Evolutionary conservation across 2,888 invertebrate species (phyloP).

Genomic region (Caenorhabditis drosophilae): DNA sequence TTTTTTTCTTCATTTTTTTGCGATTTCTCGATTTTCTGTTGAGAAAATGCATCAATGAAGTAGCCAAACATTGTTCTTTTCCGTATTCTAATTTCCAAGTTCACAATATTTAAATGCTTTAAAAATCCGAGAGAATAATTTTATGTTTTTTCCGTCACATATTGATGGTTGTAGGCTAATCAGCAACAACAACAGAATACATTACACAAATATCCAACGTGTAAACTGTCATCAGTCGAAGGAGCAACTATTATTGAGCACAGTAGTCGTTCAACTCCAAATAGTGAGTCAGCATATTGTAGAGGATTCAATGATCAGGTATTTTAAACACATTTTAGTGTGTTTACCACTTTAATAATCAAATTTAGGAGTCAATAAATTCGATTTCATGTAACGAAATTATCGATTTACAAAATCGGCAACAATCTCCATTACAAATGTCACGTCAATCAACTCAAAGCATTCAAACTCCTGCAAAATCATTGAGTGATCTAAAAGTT

Average conservation of each 20-base stretch:
- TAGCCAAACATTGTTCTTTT: no score
- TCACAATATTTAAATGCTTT: no score
- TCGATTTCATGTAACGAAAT: constrained; percentile 3
- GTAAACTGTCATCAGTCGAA: constrained; percentile 22
- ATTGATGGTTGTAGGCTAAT: no score
- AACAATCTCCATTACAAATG: background rate
- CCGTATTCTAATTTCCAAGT: no score
- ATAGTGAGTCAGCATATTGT: background rate
- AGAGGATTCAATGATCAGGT: constrained; percentile 2
- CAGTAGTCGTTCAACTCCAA: background rate
- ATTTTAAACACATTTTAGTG: background rate
- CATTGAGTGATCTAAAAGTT: constrained; percentile 86
- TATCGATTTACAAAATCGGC: constrained; percentile 1
- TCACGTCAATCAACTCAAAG: background rate
- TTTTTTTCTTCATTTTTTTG: no score
- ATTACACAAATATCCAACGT: constrained; percentile 1
- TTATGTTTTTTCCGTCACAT: no score
- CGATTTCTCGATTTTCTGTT: no score
- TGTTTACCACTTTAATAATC: background rate
- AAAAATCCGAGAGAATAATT: no score
- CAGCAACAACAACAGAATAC: no score
- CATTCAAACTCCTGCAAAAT: background rate
- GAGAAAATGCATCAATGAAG: no score
- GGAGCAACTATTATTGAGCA: constrained; percentile 32
- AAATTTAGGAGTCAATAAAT: constrained; percentile 26